Evolutionary conservation across 2,113 vertebrate species (phyloP), one percentile per base, ranked within the genome.

Genomic region (Ctenomys sociabilis): DNA sequence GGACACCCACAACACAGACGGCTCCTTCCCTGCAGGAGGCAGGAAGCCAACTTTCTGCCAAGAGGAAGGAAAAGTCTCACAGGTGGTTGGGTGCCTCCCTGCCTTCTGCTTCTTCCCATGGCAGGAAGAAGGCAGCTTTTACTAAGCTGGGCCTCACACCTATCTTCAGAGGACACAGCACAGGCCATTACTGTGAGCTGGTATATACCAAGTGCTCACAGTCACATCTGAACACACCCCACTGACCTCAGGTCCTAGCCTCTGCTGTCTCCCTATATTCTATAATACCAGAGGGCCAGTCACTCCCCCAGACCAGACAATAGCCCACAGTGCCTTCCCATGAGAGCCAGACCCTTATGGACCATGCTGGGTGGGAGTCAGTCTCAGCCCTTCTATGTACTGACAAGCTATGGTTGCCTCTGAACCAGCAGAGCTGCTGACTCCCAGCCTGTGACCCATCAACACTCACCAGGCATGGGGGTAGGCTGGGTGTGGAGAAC

Each of bases 41-140:
- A 99, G 98, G 88, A 99, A 98, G 0, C 99, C 99, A 57, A 99
- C 99, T 97, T 98, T 99, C 99, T 99, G 98, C 49, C 98, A 26
- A 12, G 13, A 70, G 85, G 40, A 97, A 49, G 96, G 5, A 92
- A 78, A 88, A 35, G 45, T 90, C 70, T 97, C 75, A 96, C 21
- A 75, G 81, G 75, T 59, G 72, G 68, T 68, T 57, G 40, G 80
- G 45, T 93, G 52, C n/a, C 73, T 92, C 63, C 77, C 26, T 68
- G n/a, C 77, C 81, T 63, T 59, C 40, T 4, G 2, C 57, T 73
- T 93, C 77, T 93, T 37, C 28, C 19, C 45, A 32, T 73, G 4
- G 57, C 52, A 19, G 28, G 77, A 81, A 28, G 11, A 16, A 52
- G 57, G 78, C 64, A 59, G 32, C 26, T 72, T 72, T 87, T n/a